Conservation (phyloP, 2,888 invertebrate species). For the Latheticus oryzae region DNA sequence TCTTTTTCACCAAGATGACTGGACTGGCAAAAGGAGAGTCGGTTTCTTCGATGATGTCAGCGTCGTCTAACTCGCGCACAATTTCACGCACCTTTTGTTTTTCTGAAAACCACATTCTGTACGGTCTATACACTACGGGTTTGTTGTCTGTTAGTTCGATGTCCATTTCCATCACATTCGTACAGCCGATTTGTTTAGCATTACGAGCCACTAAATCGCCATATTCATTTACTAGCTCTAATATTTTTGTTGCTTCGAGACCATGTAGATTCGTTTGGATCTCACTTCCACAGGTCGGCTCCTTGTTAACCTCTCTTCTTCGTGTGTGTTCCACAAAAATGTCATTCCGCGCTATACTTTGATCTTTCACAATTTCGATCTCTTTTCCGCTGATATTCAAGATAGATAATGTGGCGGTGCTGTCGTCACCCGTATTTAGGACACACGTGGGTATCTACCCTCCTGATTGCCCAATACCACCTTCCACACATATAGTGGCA, state of each 20-base stretch:
- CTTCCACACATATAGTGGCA: slow-evolving; percentile 13
- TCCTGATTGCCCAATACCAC: background rate
- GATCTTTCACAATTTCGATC: background rate
- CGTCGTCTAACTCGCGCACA: slow-evolving; percentile 29
- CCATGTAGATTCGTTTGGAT: slow-evolving; percentile 8
- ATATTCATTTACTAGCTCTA: slow-evolving; percentile 31
- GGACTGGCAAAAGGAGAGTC: background rate
- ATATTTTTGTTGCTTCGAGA: slow-evolving; percentile 7
- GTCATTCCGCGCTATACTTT: slow-evolving; percentile 8
- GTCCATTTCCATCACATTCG: slow-evolving; percentile 28
- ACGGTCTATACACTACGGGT: slow-evolving; percentile 32
- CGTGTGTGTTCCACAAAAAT: background rate
- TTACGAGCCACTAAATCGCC: slow-evolving; percentile 35
- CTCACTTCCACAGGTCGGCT: background rate
- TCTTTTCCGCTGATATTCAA: slow-evolving; percentile 25
- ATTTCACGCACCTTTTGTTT: slow-evolving; percentile 33
- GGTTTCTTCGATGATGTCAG: background rate
- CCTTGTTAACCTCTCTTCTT: slow-evolving; percentile 5
- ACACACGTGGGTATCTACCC: slow-evolving; percentile 5
- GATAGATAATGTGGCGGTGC: slow-evolving; percentile 30
- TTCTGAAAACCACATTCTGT: slow-evolving; percentile 30
- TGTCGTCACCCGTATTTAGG: slow-evolving; percentile 13
- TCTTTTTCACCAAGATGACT: background rate
- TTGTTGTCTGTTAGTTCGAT: slow-evolving; percentile 35
- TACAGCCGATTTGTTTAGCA: slow-evolving; percentile 31